phyloP scores from a whole-genome alignment of 2,797 vertebrate genomes.

The Danio tinwini region DNA sequence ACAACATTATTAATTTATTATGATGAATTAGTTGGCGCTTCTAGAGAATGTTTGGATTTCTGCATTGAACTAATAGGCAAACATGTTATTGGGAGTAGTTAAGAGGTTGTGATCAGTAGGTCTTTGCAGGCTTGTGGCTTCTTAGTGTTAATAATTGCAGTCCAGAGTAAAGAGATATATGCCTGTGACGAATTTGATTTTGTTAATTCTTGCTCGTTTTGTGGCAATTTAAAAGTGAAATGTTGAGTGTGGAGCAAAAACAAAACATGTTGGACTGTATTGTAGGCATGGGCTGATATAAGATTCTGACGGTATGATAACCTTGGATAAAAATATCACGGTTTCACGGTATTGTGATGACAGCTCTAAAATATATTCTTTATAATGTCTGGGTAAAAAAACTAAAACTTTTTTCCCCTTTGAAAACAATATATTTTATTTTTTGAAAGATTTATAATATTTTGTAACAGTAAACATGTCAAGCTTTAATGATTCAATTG shows the following conservation, averaged over 20 bases:
- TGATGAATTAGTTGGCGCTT: slow-evolving; percentile 7
- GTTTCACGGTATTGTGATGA: too few species aligned
- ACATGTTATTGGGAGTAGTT: background rate
- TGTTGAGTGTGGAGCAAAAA: background rate
- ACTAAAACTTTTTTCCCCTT: too few species aligned
- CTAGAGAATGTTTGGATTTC: background rate
- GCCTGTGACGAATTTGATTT: background rate
- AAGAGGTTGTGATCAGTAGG: background rate
- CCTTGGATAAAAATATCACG: too few species aligned
- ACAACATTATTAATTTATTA: slow-evolving; percentile 23
- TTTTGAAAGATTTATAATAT: too few species aligned
- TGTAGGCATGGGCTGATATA: too few species aligned
- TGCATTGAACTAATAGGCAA: background rate
- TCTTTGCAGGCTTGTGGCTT: background rate
- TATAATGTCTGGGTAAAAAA: too few species aligned
- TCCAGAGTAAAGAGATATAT: background rate
- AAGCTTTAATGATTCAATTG: too few species aligned
- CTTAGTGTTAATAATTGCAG: background rate
- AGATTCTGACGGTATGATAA: too few species aligned
- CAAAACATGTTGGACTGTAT: too few species aligned
- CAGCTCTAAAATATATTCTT: too few species aligned
- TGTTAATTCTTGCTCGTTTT: background rate
- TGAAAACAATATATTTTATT: too few species aligned
- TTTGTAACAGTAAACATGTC: too few species aligned
- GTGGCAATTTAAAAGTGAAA: background rate